Base-by-base conservation (phyloP, 2,888 invertebrate species). In the Drosophila affinis region DNA sequence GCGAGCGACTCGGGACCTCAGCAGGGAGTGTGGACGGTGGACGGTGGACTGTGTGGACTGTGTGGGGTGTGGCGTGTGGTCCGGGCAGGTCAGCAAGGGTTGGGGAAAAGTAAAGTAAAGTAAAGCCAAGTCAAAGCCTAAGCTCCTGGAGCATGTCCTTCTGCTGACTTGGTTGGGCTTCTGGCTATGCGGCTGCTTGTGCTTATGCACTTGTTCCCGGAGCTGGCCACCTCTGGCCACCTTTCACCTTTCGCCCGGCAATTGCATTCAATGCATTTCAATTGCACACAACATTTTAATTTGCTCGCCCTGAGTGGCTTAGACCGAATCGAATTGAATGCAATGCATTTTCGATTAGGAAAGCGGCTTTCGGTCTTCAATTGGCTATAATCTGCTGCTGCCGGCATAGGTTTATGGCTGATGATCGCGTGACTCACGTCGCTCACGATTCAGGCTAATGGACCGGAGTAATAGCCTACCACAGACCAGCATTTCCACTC, bases 121-220 rank as follows among this genome's bases (percentile, higher is more conserved):
- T 24, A 48, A 44, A 24, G 32, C 6, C 29, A 64, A 73, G 70
- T 76, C 73, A 64, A 54, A 63, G 59, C 45, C 60, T 83, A 80
- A 82, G 87, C 87, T 80, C 73, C 55, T 76, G 74, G 61, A 79
- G 88, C 83, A 85, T 79, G 86, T 76, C 79, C 80, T 64, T 60
- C 44, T 39, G 52, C 48, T 53, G 65, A 45, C 64, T 71, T 75
- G 64, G 56, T 57, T 75, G 86, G 76, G 82, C 82, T 83, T 83
- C 82, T 71, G 73, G 70, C 73, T 60, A 83, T 83, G 88, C 54
- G 32, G 54, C 64, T 9, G 51, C 14, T 34, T 34, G 3, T 57
- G 12, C 18, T 24, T 32, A 0, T 78, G 68, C 21, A 12, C 34
- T 34, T 34, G 12, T 34, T 34, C 34, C 12, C 12, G 2, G 12